Evolutionary conservation across 2,888 invertebrate species (phyloP).

Genomic region (Yponomeuta plumbellus): DNA sequence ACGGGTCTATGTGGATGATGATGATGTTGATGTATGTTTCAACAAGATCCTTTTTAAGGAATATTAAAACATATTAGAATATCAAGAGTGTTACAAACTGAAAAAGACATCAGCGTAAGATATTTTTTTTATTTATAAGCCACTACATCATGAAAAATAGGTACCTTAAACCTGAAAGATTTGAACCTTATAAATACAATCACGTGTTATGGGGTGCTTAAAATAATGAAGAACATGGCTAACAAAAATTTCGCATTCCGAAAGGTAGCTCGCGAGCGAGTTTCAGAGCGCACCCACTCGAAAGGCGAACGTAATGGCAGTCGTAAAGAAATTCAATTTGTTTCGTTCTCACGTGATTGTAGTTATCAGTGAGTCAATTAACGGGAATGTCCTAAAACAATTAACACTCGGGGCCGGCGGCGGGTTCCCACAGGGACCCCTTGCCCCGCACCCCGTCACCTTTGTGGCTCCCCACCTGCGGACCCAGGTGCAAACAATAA

Average conservation of each 20-base stretch:
- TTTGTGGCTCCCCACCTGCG: conserved; percentile 35
- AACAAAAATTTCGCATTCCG: neutral
- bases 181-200: neutral
- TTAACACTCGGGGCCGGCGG: conserved; percentile 26
- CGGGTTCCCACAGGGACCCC: conserved; percentile 44
- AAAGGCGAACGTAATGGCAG: neutral
- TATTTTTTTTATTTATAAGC: too few relatives aligned
- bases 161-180: too few relatives aligned
- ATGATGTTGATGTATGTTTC: too few relatives aligned
- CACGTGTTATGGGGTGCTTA: neutral
- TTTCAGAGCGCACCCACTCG: neutral
- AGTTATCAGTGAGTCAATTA: conserved; percentile 29
- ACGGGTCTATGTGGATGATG: too few relatives aligned
- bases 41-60: too few relatives aligned
- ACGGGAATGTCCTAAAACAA: conserved; percentile 28
- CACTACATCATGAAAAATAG: too few relatives aligned
- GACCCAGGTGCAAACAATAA: conserved; percentile 69
- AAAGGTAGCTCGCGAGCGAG: neutral
- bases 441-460: conserved; percentile 43
- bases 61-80: too few relatives aligned
- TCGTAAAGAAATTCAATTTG: conserved; percentile 17
- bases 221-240: neutral
- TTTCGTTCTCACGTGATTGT: conserved; percentile 22
- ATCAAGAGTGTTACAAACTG: too few relatives aligned
- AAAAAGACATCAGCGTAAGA: too few relatives aligned